A percentile compares a stretch with the other conserved stretches of the same genome.
Evolutionary conservation across 2,113 vertebrate genomes (phyloP).

Genomic region (Oncorhynchus keta): DNA sequence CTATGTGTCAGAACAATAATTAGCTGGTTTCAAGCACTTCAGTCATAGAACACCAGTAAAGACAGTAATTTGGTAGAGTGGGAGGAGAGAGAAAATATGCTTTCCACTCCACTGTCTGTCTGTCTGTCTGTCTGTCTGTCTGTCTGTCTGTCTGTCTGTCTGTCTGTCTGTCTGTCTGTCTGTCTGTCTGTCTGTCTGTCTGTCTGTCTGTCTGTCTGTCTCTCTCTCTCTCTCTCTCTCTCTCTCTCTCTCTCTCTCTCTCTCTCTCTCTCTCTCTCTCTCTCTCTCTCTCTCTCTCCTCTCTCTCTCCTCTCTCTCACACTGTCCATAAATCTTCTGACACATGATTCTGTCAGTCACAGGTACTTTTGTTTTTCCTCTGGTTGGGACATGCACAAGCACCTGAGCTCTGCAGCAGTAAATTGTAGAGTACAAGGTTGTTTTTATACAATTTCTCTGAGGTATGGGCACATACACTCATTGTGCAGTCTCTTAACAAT

Average conservation of each 20-base stretch:
- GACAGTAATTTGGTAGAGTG: slow-evolving; percentile 67
- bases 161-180: neutral
- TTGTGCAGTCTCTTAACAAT: slow-evolving; percentile 64
- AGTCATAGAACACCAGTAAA: slow-evolving; percentile 62
- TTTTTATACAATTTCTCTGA: slow-evolving; percentile 69
- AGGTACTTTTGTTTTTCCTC: slow-evolving; percentile 72
- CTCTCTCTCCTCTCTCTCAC: slow-evolving; percentile 46
- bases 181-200: neutral
- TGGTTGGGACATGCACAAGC: slow-evolving; percentile 78
- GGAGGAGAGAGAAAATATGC: slow-evolving; percentile 50
- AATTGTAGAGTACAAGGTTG: slow-evolving; percentile 72
- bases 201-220: too few relatives aligned
- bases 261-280: too few relatives aligned
- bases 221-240: fast-evolving
- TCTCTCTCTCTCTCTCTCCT: too few relatives aligned
- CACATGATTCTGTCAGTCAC: slow-evolving; percentile 77
- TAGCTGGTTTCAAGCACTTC: slow-evolving; percentile 49
- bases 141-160: neutral
- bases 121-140: neutral
- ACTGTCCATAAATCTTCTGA: slow-evolving; percentile 76
- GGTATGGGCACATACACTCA: slow-evolving; percentile 59
- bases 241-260: fast-evolving
- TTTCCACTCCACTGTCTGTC: slow-evolving; percentile 36
- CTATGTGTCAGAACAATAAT: slow-evolving; percentile 29
- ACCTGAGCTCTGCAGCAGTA: slow-evolving; percentile 66